Evolutionary conservation across 2,113 vertebrate genomes (phyloP), one percentile per base, ranked within the genome.

Genomic region (Syngnathus typhle): DNA sequence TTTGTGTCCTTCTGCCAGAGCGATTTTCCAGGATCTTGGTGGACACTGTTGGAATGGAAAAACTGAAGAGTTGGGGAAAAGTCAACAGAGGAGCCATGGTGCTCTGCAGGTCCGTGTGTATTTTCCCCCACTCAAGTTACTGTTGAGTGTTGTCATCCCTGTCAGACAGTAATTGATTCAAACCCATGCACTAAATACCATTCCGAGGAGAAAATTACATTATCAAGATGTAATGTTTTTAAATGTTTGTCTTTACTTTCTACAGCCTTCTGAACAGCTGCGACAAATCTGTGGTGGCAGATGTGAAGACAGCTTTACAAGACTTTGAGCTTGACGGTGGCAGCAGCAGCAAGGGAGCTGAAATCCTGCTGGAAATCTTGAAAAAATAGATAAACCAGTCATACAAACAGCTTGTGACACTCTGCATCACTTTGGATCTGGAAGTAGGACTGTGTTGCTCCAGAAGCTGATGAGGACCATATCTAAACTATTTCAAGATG

Each of bases 81-180:
- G 88, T 94, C 59, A 99, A 99, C 85, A 91, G 95, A 78, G 97
- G 97, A 2, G 94, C 95, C 76, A 95, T 99, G 79, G 87, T 98
- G 71, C 93, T 99, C 51, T 94, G 92, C 82, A 91, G 95, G 97
- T 99, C 75, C 72, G 94, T 84, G 15, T 6, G 18, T 6, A 0
- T 0, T 3, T n/a, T 49, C 47, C 9, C 19, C 12, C 10, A 13
- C 23, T 38, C 5, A 69, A 5, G 18, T 39, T 32, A n/a, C 9
- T 43, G 11, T 43, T 43, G 41, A 51, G 18, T 6, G 7, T 21
- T 51, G 27, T 32, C 27, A 32, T 32, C 27, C 3, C 27, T 32
- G 27, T 32, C 27, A 32, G 27, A 32, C n/a, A n/a, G n/a, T 32
- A 32, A 47, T 47, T 47, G 3, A 51, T 19, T 19, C 49, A n/a